A percentile compares a stretch with the other conserved stretches of the same genome.
These are phyloP conservation scores for Fukomys damarensis DNA, from an alignment of 2,113 vertebrate species.

Conservation along the genomic window DNA sequence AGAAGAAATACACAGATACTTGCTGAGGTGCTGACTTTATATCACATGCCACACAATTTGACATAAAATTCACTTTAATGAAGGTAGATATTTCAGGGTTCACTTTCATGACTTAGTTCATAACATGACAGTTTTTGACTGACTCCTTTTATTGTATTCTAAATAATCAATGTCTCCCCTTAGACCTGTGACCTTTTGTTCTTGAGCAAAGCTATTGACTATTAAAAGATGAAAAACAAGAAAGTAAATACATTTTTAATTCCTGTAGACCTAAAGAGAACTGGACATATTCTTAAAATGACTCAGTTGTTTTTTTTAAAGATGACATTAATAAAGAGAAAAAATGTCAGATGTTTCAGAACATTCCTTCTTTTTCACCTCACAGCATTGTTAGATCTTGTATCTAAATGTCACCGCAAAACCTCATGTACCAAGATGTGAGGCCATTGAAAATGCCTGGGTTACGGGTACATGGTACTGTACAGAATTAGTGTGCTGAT, in stretches of 20 bases:
- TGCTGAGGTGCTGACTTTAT: conserved; percentile 85
- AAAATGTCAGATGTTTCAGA: not conserved
- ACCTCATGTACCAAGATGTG: not conserved
- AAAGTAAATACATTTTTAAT: not conserved
- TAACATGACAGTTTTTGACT: conserved; percentile 79
- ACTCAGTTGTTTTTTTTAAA: not conserved
- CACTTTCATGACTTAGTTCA: conserved; percentile 80
- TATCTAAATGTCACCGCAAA: not conserved
- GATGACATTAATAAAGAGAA: not conserved
- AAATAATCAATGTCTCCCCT: conserved; percentile 65
- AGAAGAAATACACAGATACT: conserved; percentile 77
- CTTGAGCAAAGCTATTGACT: conserved; percentile 81
- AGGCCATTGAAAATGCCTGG: not conserved
- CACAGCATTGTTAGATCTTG: not conserved
- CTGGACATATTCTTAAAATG: not conserved
- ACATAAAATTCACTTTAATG: conserved; percentile 87
- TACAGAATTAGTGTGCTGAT: not conserved
- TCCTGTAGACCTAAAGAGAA: not conserved
- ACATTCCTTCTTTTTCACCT: not conserved
- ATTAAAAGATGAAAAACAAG: conserved; percentile 78
- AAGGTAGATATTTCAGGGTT: conserved; percentile 83
- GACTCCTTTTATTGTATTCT: conserved; percentile 81
- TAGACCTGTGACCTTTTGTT: conserved; percentile 87
- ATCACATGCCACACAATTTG: conserved; percentile 88
- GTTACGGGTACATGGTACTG: not conserved